Evolutionary conservation across 2,888 invertebrate genomes (phyloP).

Genomic region (Ryuthela nishihirai): DNA sequence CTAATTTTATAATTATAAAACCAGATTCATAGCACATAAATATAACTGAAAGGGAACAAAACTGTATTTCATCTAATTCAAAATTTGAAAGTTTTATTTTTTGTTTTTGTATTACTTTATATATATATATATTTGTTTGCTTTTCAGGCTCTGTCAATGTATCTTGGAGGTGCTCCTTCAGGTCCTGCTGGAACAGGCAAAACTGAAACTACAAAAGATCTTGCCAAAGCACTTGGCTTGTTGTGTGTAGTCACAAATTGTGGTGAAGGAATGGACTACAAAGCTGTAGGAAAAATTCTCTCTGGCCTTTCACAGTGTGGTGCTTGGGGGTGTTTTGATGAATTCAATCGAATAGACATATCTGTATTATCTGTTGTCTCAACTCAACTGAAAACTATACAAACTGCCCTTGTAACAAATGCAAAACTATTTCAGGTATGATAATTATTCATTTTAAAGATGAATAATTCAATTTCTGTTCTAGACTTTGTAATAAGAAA

Average conservation of each 20-base stretch:
- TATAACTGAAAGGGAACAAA: no score
- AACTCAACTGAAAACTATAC: conserved; percentile 82
- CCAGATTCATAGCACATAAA: no score
- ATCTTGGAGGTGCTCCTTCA: conserved; percentile 85
- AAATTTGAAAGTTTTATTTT: no score
- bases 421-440: conserved; percentile 69
- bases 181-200: conserved; percentile 80
- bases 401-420: conserved; percentile 73
- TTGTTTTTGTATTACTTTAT: no score
- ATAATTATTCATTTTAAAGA: no score
- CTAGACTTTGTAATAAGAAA: no score
- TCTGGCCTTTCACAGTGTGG: conserved; percentile 79
- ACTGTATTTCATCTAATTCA: no score
- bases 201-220: conserved; percentile 86
- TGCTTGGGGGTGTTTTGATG: no score
- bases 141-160: conserved; percentile 73
- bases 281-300: conserved; percentile 72
- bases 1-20: no score
- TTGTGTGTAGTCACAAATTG: conserved; percentile 66
- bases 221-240: conserved; percentile 74
- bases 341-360: conserved; percentile 85
- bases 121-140: neutral
- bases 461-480: no score
- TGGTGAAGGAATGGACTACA: conserved; percentile 89
- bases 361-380: conserved; percentile 91